Evolutionary conservation across 2,113 vertebrate genomes (phyloP).

Genomic region (Odocoileus hemionus): DNA sequence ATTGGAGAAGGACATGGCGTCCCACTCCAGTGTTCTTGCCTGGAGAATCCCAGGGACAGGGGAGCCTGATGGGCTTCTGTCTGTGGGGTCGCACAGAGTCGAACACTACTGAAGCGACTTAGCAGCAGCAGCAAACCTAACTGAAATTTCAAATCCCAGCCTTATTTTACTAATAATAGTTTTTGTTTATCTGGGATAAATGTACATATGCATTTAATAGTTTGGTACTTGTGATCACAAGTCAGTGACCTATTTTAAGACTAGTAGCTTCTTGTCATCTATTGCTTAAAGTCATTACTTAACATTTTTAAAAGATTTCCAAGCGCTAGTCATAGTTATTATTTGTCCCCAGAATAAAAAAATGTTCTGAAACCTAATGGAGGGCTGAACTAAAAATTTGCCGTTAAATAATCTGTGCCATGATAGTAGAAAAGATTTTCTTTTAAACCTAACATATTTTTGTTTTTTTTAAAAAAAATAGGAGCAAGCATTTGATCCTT

Average conservation of each 20-base stretch:
- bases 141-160: conserved; percentile 41
- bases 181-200: conserved; percentile 21
- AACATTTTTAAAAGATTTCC: neutral
- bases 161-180: conserved; percentile 14
- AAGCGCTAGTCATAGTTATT: neutral
- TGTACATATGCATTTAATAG: neutral
- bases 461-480: conserved; percentile 66
- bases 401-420: neutral
- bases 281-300: neutral
- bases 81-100: neutral
- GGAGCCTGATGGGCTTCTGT: neutral
- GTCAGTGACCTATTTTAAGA: conserved; percentile 8
- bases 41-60: neutral
- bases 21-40: neutral
- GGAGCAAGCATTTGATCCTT: conserved; percentile 99
- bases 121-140: neutral
- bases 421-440: conserved; percentile 29
- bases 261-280: neutral
- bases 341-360: neutral
- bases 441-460: conserved; percentile 41
- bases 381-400: conserved; percentile 12
- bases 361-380: conserved; percentile 14
- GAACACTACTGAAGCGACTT: neutral
- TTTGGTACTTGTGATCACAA: conserved; percentile 13
- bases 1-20: neutral